These are phyloP conservation scores for Tetragonula carbonaria DNA, from an alignment of 2,888 invertebrate species.

Conservation along the genomic window DNA sequence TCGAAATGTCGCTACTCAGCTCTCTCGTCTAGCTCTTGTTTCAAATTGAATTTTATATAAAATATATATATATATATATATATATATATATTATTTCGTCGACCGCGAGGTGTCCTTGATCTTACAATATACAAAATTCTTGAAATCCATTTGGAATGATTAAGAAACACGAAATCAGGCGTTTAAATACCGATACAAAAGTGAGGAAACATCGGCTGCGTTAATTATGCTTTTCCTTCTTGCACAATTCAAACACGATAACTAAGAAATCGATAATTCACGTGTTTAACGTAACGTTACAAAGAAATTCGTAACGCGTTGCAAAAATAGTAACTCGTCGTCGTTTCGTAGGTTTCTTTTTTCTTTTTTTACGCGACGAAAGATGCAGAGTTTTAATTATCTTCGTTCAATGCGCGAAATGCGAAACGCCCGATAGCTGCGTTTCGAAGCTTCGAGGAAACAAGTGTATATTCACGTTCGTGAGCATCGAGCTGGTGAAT, in stretches of 20 bases:
- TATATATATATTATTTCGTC: too few species aligned
- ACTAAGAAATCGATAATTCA: background rate
- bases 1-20: too few species aligned
- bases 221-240: background rate
- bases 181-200: conserved; percentile 1
- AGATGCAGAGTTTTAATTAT: too few species aligned
- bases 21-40: too few species aligned
- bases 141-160: conserved; percentile 2
- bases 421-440: too few species aligned
- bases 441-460: background rate
- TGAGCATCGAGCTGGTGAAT: background rate
- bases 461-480: background rate
- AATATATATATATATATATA: too few species aligned
- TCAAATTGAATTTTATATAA: too few species aligned
- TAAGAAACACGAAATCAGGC: background rate
- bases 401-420: background rate
- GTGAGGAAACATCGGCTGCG: background rate
- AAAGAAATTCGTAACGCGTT: background rate
- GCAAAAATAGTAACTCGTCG: too few species aligned
- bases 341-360: too few species aligned
- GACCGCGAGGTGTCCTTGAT: background rate
- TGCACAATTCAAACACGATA: background rate
- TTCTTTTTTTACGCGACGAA: background rate
- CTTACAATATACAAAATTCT: background rate
- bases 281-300: background rate